Evolutionary conservation across 64 coral and sea anemone species (phyloP).

Genomic region (Dendronephthya gigantea): DNA sequence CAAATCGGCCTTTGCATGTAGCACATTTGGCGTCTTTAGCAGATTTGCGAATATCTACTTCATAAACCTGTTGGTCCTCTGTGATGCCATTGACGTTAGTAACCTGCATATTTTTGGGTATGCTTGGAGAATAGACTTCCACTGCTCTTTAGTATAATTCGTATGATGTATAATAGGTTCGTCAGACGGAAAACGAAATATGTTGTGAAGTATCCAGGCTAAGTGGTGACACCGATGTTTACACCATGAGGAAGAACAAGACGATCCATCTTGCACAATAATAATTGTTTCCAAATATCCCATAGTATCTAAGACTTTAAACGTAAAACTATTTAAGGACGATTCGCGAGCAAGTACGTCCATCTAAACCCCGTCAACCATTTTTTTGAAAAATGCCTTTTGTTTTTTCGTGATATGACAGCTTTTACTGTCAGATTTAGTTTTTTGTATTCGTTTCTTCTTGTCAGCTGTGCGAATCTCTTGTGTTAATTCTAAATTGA

Average conservation of each 20-base stretch:
- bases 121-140: conserved; percentile 17
- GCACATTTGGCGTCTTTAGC: background rate
- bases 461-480: conserved; percentile 16
- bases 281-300: conserved; percentile 24
- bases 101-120: conserved; percentile 22
- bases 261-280: conserved; percentile 16
- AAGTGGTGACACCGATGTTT: conserved; percentile 25
- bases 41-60: conserved; percentile 23
- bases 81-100: background rate
- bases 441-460: background rate
- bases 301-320: conserved; percentile 47
- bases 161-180: too few relatives aligned
- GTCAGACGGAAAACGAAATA: background rate
- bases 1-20: background rate
- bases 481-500: background rate
- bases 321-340: background rate
- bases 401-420: background rate
- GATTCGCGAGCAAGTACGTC: conserved; percentile 23
- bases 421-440: background rate
- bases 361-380: conserved; percentile 33
- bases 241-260: conserved; percentile 8
- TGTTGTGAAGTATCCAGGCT: conserved; percentile 38
- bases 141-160: too few relatives aligned
- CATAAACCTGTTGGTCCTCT: conserved; percentile 20
- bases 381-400: conserved; percentile 1